Base-by-base conservation (phyloP, 2,888 invertebrate species). In the Mimachlamys varia region DNA sequence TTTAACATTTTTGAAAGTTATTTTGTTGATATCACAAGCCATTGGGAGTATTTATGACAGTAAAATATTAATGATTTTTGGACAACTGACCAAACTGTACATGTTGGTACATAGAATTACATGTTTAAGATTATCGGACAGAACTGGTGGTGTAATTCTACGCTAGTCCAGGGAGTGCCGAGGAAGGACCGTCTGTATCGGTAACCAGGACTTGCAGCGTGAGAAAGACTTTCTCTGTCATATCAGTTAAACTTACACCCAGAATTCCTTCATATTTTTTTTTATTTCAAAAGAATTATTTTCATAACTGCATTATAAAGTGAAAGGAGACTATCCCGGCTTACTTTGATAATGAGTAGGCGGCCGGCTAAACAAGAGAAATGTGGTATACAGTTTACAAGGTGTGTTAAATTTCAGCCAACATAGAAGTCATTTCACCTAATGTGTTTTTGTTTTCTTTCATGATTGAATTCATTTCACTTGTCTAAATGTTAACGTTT, bases 371-470 rank as follows among this genome's bases (percentile, higher is more conserved):
- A 19, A 58, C n/a, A 58, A 58, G n/a, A 58, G 13, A 58, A 58
- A 19, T 4, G 58, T 58, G 19, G 22, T 58, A 19, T n/a, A 76
- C 76, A 76, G 7, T 76, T 7, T 76, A 33, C 27, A 5, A 76
- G 33, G 33, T 22, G 10, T 76, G 27, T 76, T n/a, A n/a, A 10
- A 76, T 76, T 76, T 76, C 76, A 33, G 76, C 27, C 76, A 0
- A 13, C 27, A 76, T 76, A 76, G 22, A 76, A 76, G 76, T 7
- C 76, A 33, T 76, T 33, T 76, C 76, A 27, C 27, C 76, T 76
- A 76, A 76, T 76, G 76, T 58, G 33, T 33, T 76, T 62, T 76
- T 76, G 76, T 76, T 76, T 76, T 76, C 76, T 76, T 76, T 76
- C 76, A 76, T 76, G 76, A 76, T 27, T 22, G 27, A 76, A 76